phyloP scores from a whole-genome alignment of 2,113 vertebrate genomes.

The Camelus bactrianus region DNA sequence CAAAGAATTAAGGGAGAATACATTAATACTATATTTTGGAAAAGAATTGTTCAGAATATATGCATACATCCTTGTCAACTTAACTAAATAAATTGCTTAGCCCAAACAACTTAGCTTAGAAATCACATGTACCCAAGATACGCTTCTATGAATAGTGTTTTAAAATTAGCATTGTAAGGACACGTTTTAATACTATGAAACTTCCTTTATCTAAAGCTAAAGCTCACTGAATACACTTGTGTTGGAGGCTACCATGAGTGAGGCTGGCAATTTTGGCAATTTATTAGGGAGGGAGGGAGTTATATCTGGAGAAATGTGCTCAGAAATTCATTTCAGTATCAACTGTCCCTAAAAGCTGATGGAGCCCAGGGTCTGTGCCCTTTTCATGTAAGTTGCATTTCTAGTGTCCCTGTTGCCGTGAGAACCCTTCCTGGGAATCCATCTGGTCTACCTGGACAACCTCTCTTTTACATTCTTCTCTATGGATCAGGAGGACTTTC shows the following conservation, averaged over 20 bases:
- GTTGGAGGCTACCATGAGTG: not conserved
- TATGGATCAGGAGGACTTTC: not conserved
- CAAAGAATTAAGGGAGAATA: not conserved
- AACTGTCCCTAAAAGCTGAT: not conserved
- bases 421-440: not conserved
- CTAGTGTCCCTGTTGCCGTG: not conserved
- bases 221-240: not conserved
- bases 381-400: not conserved
- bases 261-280: not conserved
- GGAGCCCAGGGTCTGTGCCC: not conserved
- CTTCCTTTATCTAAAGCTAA: not conserved
- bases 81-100: slow-evolving; percentile 38
- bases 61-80: not conserved
- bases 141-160: not conserved
- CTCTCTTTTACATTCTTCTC: not conserved
- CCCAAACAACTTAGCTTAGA: not conserved
- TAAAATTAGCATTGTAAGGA: slow-evolving; percentile 28
- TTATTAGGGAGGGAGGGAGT: not conserved
- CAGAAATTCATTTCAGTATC: not conserved
- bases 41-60: slow-evolving; percentile 35
- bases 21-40: not conserved
- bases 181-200: not conserved
- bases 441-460: not conserved
- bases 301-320: not conserved
- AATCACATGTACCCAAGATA: not conserved